Conservation (phyloP, 1,140 invertebrate genomes). For the Lepidurus packardi region DNA sequence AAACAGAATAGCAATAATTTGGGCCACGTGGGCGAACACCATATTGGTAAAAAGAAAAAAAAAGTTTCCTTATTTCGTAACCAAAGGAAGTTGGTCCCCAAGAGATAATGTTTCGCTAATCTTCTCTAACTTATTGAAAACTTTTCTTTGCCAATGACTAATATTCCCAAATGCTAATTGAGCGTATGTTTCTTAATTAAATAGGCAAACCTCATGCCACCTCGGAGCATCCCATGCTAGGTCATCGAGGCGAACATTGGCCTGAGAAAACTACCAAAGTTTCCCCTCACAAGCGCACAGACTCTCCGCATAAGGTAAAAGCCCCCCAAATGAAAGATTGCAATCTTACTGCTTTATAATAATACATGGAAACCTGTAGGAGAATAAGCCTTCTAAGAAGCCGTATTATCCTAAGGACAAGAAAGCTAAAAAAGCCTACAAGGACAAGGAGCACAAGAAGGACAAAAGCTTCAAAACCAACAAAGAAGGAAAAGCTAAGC, state of each 20-base stretch:
- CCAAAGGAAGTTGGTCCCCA: background rate
- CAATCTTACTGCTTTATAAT: background rate
- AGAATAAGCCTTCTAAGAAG: slow-evolving; percentile 10
- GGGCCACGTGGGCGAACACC: background rate
- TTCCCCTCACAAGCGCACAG: background rate
- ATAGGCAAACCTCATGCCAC: background rate
- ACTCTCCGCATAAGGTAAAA: background rate
- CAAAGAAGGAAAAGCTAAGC: background rate
- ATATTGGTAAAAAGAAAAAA: background rate
- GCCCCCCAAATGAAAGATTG: background rate
- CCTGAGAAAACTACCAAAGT: background rate
- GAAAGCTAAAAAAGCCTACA: background rate
- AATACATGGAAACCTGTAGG: background rate
- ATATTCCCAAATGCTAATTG: background rate
- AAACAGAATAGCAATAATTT: background rate
- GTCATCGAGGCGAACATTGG: slow-evolving; percentile 7
- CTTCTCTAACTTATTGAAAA: background rate
- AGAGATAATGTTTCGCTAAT: background rate
- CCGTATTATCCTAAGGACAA: slow-evolving; percentile 17
- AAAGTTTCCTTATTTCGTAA: background rate
- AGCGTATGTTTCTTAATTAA: slow-evolving; percentile 10
- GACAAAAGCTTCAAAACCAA: background rate
- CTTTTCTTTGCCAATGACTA: background rate
- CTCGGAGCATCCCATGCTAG: background rate
- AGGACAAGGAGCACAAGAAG: slow-evolving; percentile 14